Evolutionary conservation across 1,140 invertebrate species (phyloP).

Genomic region (Semibalanus balanoides): DNA sequence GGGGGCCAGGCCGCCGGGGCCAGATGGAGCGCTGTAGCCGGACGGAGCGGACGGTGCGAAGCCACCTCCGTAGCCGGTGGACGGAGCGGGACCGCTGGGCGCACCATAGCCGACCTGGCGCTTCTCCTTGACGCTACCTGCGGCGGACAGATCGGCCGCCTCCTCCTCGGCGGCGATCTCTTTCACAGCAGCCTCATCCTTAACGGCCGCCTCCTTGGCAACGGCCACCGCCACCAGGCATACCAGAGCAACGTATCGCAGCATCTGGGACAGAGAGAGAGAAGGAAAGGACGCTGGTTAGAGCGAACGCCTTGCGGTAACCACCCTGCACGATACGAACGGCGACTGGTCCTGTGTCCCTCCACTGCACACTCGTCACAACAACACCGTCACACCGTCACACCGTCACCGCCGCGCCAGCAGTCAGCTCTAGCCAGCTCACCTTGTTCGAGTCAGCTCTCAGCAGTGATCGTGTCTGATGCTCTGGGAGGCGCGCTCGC

Average conservation of each 20-base stretch:
- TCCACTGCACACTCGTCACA: no score
- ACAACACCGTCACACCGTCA: no score
- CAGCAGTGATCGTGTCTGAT: not conserved
- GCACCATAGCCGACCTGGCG: not conserved
- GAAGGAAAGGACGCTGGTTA: no score
- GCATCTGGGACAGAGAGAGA: not conserved
- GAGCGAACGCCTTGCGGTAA: no score
- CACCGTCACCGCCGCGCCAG: no score
- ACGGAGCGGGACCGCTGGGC: not conserved
- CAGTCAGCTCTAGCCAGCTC: not conserved
- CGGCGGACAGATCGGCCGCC: constrained; percentile 49
- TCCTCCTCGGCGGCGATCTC: constrained; percentile 48
- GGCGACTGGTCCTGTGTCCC: no score
- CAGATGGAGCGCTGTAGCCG: not conserved
- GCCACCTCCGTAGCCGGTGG: not conserved
- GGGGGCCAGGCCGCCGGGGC: not conserved
- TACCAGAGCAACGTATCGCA: not conserved
- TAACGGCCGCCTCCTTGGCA: not conserved
- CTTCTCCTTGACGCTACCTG: constrained; percentile 5
- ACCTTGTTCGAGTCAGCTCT: not conserved
- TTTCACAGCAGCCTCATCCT: no score
- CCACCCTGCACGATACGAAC: no score
- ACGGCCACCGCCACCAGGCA: not conserved
- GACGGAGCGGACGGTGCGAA: not conserved
- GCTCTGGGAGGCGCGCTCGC: not conserved